Base-by-base conservation (phyloP, 1,140 invertebrate genomes). In the Anadara kagoshimensis region DNA sequence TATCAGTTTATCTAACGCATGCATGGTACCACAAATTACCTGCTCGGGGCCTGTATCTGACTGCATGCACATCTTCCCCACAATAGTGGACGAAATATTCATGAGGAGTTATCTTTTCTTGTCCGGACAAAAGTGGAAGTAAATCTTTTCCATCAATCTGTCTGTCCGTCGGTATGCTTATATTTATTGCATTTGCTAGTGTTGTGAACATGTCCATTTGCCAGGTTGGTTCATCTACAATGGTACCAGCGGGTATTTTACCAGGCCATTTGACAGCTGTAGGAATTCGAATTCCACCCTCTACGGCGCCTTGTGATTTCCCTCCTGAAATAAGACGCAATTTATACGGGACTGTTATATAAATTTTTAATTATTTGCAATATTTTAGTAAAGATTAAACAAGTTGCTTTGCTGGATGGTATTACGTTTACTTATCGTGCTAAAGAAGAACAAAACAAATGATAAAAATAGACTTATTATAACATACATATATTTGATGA, bases 241-340 rank as follows among this genome's bases (percentile, higher is more conserved):
- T 79, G 5, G 24, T 75, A 5, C 80, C 81, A 20, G 71, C 43
- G 14, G 80, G 69, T 18, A 90, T 63, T 14, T 73, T 45, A 8
- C 75, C 78, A 12, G 87, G 84, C 83, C 86, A 91, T 14, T 79
- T 78, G 20, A 88, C 75, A 18, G 89, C 69, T 12, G 81, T 81
- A 10, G 90, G 90, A n/a, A 91, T 88, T 29, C 90, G 79, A 49
- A 91, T 89, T n/a, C 89, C 90, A 11, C 90, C 90, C 74, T 91
- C 90, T 26, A 88, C 81, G 0, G 86, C 85, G 41, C 85, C 85
- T 57, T 89, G 88, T 0, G 70, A 76, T 78, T 91, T 91, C 0
- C 89, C 88, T 24, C 90, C 90, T 89, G 29, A 22, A 45, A 36
- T 36, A 41, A 43, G 26, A 59, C 26, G 26, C n/a, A 56, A 29